Evolutionary conservation across 2,113 vertebrate species (phyloP), one percentile per base, ranked within the genome.

Genomic region (Alligator mississippiensis): DNA sequence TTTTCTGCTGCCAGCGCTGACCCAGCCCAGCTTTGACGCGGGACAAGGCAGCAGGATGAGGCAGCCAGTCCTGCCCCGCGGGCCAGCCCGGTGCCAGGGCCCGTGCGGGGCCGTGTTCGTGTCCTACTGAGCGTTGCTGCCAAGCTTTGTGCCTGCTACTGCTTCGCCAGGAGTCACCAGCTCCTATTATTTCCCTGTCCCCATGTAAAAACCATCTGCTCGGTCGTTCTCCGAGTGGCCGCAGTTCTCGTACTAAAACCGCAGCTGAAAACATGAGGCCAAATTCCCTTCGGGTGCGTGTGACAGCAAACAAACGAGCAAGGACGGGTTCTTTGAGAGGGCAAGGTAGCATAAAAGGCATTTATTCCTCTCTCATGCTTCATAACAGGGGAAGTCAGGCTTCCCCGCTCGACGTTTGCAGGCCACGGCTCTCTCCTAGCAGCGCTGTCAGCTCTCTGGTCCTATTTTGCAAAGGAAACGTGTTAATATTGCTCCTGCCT

Each of bases 321-420:
- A 76, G 88, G 79, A 64, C 55, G 60, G 62, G 17, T 0, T 0
- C 11, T 86, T 76, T 58, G 89, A 22, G 62, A 54, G 89, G 79
- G 54, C 28, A 24, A 76, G 81, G 19, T 28, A 18, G 22, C 9
- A 21, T 75, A 82, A 80, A 82, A 85, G 68, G n/a, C 61, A n/a
- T 80, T 93, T 77, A 58, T 84, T 89, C 68, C 24, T 88, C 64
- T 89, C 77, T 82, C 63, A 13, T 82, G 24, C 47, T 19, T 93
- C 86, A 38, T 93, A 89, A 77, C 58, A 80, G 80, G 77, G 58
- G 87, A 89, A 90, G 90, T 0, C 1, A 88, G 47, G 90, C 66
- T 19, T 79, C 62, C 75, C 88, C 82, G 38, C 93, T 86, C 84
- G 3, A 78, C 80, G 84, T 64, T 91, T 68, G n/a, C 61, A n/a